Base-by-base conservation (phyloP, 2,797 vertebrate species). In the Columba guinea region DNA sequence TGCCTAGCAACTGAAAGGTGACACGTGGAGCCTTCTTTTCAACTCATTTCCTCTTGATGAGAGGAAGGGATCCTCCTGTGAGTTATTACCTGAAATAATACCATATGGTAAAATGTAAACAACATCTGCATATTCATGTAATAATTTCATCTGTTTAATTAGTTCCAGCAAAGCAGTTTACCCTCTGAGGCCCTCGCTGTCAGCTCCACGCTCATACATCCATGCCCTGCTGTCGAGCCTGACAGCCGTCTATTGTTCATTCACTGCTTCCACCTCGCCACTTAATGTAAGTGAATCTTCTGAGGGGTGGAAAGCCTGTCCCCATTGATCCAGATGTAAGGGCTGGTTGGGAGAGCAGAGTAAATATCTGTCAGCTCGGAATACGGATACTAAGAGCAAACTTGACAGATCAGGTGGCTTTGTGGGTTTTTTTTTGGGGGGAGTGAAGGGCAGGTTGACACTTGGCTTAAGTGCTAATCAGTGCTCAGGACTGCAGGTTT, bases 141-240 rank as follows among this genome's bases (percentile, higher is more conserved):
- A 99, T 99, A 99, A 99, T 99, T 99, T 99, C 98, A 98, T 99
- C 99, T 99, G 99, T 99, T 99, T 99, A 99, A 99, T 99, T 99
- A 99, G 99, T 99, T 99, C 99, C 99, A 99, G 99, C 98, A 99
- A 99, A 99, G 99, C 99, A 99, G 99, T 99, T 99, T 99, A 99
- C 99, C 99, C 99, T 99, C 98, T 97, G 98, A 99, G 99, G 98
- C 99, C 99, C 98, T 98, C 84, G 96, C 99, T 99, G 99, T 99
- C 99, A 99, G 98, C 98, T 98, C 97, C 90, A 97, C 97, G 97
- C 98, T 98, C 98, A 98, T 97, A 97, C 98, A 98, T 98, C 98
- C 98, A 95, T 98, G 99, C 98, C 99, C 98, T 98, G 98, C 99
- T 99, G 99, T 99, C 98, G 97, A 98, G 96, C 96, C 97, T 99